These are phyloP conservation scores for Heliconius ethilla DNA, from an alignment of 2,888 invertebrate genomes.

Conservation along the genomic window DNA sequence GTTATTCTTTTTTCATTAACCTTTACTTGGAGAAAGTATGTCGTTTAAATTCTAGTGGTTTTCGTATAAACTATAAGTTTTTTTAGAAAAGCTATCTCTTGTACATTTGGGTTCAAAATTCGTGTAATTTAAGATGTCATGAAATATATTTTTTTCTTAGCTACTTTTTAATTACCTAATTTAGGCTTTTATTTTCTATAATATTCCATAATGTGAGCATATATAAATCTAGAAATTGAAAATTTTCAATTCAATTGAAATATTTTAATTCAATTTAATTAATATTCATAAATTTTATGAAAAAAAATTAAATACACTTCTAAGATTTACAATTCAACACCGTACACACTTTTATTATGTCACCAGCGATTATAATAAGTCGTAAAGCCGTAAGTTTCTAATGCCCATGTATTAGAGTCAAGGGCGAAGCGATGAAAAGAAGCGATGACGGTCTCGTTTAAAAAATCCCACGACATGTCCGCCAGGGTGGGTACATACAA, in stretches of 20 bases:
- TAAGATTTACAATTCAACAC: background rate
- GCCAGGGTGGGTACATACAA: slow-evolving; percentile 28
- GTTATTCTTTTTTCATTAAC: background rate
- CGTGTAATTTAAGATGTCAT: background rate
- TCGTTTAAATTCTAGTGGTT: background rate
- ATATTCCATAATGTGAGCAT: no score
- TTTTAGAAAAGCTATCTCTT: background rate
- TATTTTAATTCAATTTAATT: no score
- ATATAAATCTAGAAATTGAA: no score
- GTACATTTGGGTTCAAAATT: background rate
- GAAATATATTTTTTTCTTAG: background rate
- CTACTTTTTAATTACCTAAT: no score
- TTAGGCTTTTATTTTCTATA: no score
- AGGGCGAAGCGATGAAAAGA: slow-evolving; percentile 47
- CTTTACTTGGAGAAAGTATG: background rate
- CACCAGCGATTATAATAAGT: slow-evolving; percentile 7
- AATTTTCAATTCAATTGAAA: no score
- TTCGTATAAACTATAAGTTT: background rate
- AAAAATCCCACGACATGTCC: slow-evolving; percentile 36
- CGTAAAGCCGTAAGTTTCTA: slow-evolving; percentile 21
- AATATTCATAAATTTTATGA: no score
- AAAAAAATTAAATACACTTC: background rate
- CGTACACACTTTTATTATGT: background rate
- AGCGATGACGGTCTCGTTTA: slow-evolving; percentile 44
- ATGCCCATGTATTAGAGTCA: slow-evolving; percentile 44